Evolutionary conservation across 2,797 vertebrate species (phyloP), one percentile per base, ranked within the genome.

Genomic region (Anomalospiza imberbis): DNA sequence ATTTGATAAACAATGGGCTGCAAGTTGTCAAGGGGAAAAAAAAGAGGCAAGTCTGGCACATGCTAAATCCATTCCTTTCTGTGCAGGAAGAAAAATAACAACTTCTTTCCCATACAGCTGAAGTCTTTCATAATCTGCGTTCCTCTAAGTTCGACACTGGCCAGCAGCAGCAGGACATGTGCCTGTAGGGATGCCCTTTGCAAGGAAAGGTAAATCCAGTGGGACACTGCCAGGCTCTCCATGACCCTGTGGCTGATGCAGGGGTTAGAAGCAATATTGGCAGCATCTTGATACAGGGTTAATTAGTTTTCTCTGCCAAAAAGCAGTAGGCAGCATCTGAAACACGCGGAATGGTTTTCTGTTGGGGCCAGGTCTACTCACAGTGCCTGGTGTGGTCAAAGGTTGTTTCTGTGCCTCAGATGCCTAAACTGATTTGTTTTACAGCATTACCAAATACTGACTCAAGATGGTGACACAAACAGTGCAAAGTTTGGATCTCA

Each of bases 381-480:
- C 12, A 13, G 83, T 58, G 85, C 70, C 66, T 91, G 77, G 68
- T 93, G 77, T 68, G 68, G 91, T 84, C 6, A 12, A 77, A 96
- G 77, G 72, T 65, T 97, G 85, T 65, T 66, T 48, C 29, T 32
- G 58, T 89, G 89, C 89, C 95, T 96, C 88, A 53, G 62, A 95
- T 91, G 57, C 40, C 81, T 95, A 95, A 97, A 96, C 82, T 87
- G 85, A 92, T 93, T 81, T 94, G 62, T 91, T 97, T 84, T 94
- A 94, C 72, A 89, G 95, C 94, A 94, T 97, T 97, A 97, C 92
- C 83, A 7, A 85, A 91, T 82, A 84, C 96, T 97, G 96, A 98
- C 96, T 98, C 96, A 97, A 97, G 97, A 96, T 95, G 96, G 95
- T 97, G 96, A 97, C 78, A 96, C 91, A 96, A 95, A 96, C 94